A percentile compares a stretch with the other conserved stretches of the same genome.
phyloP scores from a whole-genome alignment of 2,113 vertebrate genomes.

The Heterotilapia buettikoferi region DNA sequence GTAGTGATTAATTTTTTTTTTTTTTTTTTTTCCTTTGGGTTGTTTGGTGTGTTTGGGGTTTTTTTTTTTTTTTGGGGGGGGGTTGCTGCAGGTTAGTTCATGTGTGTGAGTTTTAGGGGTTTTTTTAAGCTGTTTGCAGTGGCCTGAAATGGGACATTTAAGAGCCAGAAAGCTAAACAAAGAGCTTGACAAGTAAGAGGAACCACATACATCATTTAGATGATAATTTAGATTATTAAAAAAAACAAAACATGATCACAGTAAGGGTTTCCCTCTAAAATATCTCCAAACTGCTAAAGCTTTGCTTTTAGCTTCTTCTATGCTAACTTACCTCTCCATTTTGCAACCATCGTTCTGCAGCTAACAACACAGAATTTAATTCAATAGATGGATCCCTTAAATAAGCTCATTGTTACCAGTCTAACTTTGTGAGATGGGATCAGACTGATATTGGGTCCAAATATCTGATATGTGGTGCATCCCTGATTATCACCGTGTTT shows the following conservation, averaged over 20 bases:
- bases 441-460: background rate
- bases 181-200: background rate
- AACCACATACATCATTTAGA: background rate
- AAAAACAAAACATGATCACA: fast-evolving
- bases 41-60: background rate
- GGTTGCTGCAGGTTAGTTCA: background rate
- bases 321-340: background rate
- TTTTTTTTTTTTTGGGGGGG: fast-evolving
- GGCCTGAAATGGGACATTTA: background rate
- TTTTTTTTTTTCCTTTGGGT: background rate
- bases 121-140: background rate
- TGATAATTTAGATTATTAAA: background rate
- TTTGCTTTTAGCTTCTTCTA: background rate
- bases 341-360: fast-evolving
- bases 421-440: background rate
- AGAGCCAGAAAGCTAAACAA: background rate
- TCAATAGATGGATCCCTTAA: background rate
- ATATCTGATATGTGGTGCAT: background rate
- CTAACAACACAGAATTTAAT: background rate
- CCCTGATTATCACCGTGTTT: background rate
- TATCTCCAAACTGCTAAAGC: background rate
- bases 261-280: background rate
- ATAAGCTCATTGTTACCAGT: background rate
- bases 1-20: too few relatives aligned
- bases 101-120: background rate